These are phyloP conservation scores for Anthoscopus minutus DNA, from an alignment of 2,113 vertebrate species.

Conservation along the genomic window DNA sequence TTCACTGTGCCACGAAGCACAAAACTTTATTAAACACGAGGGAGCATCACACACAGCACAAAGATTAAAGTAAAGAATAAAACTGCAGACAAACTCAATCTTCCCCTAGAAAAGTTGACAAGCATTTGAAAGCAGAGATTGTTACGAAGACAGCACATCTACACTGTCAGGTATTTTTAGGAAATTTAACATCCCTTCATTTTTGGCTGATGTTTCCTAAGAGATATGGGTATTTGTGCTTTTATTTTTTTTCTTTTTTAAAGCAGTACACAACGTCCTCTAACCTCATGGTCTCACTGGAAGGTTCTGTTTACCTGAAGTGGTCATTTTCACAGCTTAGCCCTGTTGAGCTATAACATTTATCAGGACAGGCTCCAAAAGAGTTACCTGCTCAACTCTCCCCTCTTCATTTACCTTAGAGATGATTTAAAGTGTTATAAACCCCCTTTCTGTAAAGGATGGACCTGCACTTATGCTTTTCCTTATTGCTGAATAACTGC, in stretches of 20 bases:
- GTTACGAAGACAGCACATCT: neutral
- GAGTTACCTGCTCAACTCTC: neutral
- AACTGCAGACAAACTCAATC: neutral
- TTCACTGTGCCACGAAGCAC: neutral
- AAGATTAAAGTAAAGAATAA: neutral
- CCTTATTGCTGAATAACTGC: neutral
- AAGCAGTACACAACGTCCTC: neutral
- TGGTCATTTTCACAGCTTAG: neutral
- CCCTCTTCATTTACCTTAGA: neutral
- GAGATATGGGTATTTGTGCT: rapidly evolving
- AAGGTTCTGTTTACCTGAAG: neutral
- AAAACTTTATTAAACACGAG: neutral
- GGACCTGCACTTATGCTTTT: neutral
- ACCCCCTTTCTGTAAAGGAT: neutral
- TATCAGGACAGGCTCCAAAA: neutral
- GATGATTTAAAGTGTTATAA: neutral
- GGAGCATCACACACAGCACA: neutral
- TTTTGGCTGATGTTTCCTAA: neutral
- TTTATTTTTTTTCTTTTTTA: too few species aligned
- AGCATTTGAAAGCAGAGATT: neutral
- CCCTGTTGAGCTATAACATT: neutral
- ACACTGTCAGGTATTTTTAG: neutral
- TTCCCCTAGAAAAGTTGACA: neutral
- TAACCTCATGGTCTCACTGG: neutral
- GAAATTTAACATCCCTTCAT: neutral